A percentile compares a stretch with the other conserved stretches of the same genome.
These are phyloP conservation scores for Plodia interpunctella DNA, from an alignment of 1,140 invertebrate species.

Conservation along the genomic window DNA sequence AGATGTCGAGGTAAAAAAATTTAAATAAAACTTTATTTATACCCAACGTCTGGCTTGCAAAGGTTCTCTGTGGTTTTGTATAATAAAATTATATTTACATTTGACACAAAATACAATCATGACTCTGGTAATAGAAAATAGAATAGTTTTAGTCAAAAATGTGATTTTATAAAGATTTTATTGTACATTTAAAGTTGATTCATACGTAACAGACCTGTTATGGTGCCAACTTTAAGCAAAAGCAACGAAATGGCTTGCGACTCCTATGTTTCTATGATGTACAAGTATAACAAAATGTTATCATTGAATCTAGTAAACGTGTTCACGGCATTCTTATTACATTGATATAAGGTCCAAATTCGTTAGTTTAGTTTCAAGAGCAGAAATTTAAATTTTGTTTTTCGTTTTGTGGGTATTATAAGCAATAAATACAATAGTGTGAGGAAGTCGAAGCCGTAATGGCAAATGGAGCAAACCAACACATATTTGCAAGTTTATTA, in stretches of 20 bases:
- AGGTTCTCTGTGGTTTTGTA: too few species aligned
- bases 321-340: neutral
- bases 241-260: constrained; percentile 14
- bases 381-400: neutral
- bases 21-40: too few species aligned
- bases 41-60: too few species aligned
- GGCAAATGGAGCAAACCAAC: constrained; percentile 44
- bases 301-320: neutral
- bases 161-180: too few species aligned
- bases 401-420: constrained; percentile 13
- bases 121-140: too few species aligned
- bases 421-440: constrained; percentile 39
- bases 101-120: too few species aligned
- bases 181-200: constrained; percentile 32
- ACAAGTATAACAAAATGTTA: constrained; percentile 17
- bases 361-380: neutral
- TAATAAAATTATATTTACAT: too few species aligned
- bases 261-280: constrained; percentile 30
- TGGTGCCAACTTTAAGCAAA: constrained; percentile 40
- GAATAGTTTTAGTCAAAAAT: too few species aligned
- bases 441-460: constrained; percentile 37
- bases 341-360: constrained; percentile 1
- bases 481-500: constrained; percentile 42
- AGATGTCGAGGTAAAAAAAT: too few species aligned
- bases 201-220: constrained; percentile 36